Evolutionary conservation across 2,888 invertebrate genomes (phyloP), one percentile per base, ranked within the genome.

Genomic region (Herminia tarsipennalis): DNA sequence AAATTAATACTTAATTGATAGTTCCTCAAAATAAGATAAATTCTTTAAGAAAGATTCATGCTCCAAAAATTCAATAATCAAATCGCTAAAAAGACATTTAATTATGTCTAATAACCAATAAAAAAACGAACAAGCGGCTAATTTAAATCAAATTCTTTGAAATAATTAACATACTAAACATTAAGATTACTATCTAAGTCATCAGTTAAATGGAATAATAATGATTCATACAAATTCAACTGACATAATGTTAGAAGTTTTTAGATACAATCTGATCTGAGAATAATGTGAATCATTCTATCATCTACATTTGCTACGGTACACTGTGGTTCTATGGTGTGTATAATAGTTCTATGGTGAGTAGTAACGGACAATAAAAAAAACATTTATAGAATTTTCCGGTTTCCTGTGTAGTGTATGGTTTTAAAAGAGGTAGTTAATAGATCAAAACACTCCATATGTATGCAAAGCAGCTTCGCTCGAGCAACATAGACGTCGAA

Each of bases 281-380:
- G 37, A 44, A 33, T 25, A 33, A 38, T 28, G 13, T 45, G 34
- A 39, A 13, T 45, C 45, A 38, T 27, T 17, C 2, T 9, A 25
- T 21, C 18, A 32, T 30, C n/a, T 28, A 1, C 6, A 21, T 42
- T 42, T 22, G 29, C 24, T 29, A 29, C 29, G 35, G 42, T 35
- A 22, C 24, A 29, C 29, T 29, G 42, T 35, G 17, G 3, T 13
- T 34, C 22, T 34, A 29, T 24, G 22, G 28, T 17, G 17, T 1
- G 13, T 4, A 30, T 29, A 35, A 29, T 42, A 29, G 3, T 13
- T 34, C 22, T 34, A 29, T 24, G 22, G 28, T 17, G 17, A 1
- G 13, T 4, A 42, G 18, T 35, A 35, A 42, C n/a, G 21, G n/a
- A 12, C n/a, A 17, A 13, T 33, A 33, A 32, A 33, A 18, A 16